Conservation (phyloP, 2,888 invertebrate species). For the Leptopilina myrica region DNA sequence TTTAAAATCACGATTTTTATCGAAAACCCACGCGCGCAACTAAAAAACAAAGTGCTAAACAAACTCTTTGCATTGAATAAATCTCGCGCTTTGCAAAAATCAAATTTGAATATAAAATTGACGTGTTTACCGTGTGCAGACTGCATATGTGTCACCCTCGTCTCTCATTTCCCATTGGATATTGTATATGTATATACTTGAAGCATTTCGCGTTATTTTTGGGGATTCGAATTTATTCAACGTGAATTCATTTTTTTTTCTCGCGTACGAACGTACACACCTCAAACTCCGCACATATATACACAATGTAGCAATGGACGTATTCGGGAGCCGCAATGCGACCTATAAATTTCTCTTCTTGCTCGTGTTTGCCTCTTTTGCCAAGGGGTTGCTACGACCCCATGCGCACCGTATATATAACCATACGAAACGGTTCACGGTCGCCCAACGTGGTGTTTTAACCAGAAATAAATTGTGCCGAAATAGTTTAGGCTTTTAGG, state of each 20-base stretch:
- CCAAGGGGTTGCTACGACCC: slow-evolving; percentile 47
- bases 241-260: slow-evolving; percentile 16
- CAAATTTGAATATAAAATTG: slow-evolving; percentile 38
- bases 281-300: slow-evolving; percentile 24
- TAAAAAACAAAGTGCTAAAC: slow-evolving; percentile 5
- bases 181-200: neutral
- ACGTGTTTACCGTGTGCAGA: slow-evolving; percentile 34
- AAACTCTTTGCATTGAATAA: slow-evolving; percentile 7
- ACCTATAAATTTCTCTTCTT: slow-evolving; percentile 64
- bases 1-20: neutral
- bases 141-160: slow-evolving; percentile 36
- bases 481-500: slow-evolving; percentile 39
- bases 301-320: slow-evolving; percentile 43
- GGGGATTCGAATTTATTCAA: slow-evolving; percentile 30
- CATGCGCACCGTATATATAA: slow-evolving; percentile 13
- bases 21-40: neutral
- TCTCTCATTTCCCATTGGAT: slow-evolving; percentile 13
- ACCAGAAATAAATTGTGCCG: slow-evolving; percentile 49
- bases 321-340: slow-evolving; percentile 61
- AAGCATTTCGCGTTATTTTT: slow-evolving; percentile 19
- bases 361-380: slow-evolving; percentile 54
- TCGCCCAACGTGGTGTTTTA: slow-evolving; percentile 45
- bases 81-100: slow-evolving; percentile 18
- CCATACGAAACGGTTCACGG: slow-evolving; percentile 35
- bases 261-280: neutral